A percentile compares a stretch with the other conserved stretches of the same genome.
These are phyloP conservation scores for Bostrychus sinensis DNA, from an alignment of 2,113 vertebrate genomes.

Conservation along the genomic window DNA sequence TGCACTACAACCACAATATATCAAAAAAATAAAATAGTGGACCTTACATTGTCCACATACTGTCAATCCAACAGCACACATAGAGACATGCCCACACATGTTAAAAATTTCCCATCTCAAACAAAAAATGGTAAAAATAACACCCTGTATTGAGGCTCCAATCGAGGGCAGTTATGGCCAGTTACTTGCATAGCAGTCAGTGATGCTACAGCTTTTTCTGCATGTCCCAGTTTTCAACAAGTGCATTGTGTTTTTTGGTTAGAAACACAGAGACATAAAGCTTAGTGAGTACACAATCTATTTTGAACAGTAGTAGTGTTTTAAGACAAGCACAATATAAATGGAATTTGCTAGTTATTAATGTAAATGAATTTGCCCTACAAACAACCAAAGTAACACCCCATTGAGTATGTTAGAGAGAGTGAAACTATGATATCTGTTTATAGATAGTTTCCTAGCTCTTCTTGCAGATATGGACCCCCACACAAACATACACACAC, in stretches of 20 bases:
- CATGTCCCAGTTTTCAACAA: background rate
- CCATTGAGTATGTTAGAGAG: background rate
- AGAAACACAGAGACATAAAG: slow-evolving; percentile 10
- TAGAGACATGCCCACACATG: slow-evolving; percentile 74
- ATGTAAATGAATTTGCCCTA: slow-evolving; percentile 30
- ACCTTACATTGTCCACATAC: slow-evolving; percentile 54
- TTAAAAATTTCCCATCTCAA: slow-evolving; percentile 60
- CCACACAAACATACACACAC: slow-evolving; percentile 60
- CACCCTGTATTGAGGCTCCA: background rate
- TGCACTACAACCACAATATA: slow-evolving; percentile 66
- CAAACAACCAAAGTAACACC: slow-evolving; percentile 38
- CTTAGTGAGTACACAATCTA: background rate
- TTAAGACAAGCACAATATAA: slow-evolving; percentile 15
- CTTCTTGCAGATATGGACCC: slow-evolving; percentile 48
- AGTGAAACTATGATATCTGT: slow-evolving; percentile 68
- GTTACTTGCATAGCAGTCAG: slow-evolving; percentile 18
- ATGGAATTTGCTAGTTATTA: slow-evolving; percentile 41
- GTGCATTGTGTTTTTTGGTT: slow-evolving; percentile 11
- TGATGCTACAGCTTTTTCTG: slow-evolving; percentile 2
- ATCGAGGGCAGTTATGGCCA: slow-evolving; percentile 4
- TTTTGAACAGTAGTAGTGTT: slow-evolving; percentile 1
- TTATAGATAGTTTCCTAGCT: slow-evolving; percentile 41
- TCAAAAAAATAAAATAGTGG: slow-evolving; percentile 52
- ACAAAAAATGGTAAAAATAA: slow-evolving; percentile 27
- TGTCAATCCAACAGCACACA: slow-evolving; percentile 66